Evolutionary conservation across 2,113 vertebrate species (phyloP).

Genomic region (Illadopsis cleaveri): DNA sequence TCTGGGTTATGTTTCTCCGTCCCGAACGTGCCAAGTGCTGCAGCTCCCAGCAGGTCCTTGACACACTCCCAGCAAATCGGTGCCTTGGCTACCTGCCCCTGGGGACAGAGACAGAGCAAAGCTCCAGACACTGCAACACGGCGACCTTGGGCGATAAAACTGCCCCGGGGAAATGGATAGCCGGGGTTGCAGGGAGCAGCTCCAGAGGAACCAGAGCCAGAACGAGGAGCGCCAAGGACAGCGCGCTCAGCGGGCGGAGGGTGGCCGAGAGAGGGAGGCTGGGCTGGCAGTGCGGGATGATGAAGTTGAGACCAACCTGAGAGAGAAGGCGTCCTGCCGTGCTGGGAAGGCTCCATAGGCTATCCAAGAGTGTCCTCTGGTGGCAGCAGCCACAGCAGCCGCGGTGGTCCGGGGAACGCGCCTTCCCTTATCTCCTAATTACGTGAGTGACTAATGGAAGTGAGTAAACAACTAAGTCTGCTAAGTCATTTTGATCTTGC

Average conservation of each 20-base stretch:
- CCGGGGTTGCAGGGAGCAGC: not conserved
- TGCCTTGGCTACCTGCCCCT: not conserved
- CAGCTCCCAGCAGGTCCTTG: not conserved
- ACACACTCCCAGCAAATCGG: not conserved
- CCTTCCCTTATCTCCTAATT: not conserved
- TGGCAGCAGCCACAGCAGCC: not conserved
- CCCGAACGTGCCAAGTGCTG: not conserved
- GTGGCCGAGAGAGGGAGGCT: not conserved
- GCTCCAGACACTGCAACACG: not conserved
- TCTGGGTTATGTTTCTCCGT: not conserved
- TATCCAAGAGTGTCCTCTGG: constrained; percentile 54
- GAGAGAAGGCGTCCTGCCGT: accelerated
- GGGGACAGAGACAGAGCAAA: not conserved
- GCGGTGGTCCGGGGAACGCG: not conserved
- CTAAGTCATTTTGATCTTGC: not conserved
- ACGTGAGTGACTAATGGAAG: not conserved
- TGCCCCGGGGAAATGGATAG: not conserved
- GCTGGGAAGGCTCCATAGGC: not conserved
- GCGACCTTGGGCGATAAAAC: not conserved
- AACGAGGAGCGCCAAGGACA: not conserved
- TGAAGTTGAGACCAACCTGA: not conserved
- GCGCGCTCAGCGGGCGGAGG: not conserved
- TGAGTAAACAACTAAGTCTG: not conserved
- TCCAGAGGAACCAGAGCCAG: not conserved
- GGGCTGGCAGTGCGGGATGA: accelerated